Conservation (phyloP, 1,140 invertebrate species). For the Temnothorax longispinosus region DNA sequence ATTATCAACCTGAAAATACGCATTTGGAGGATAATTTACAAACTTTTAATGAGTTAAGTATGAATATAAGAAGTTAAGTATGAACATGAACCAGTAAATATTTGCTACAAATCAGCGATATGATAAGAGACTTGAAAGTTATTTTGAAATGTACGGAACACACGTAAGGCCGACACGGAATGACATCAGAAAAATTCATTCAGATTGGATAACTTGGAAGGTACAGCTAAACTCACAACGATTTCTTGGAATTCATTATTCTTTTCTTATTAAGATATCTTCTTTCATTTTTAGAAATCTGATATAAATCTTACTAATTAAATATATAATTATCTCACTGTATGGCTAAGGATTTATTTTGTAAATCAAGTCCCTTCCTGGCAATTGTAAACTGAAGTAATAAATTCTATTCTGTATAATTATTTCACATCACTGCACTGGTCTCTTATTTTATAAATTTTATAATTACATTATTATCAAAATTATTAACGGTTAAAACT, state of each 20-base stretch:
- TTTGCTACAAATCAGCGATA: not conserved
- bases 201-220: not conserved
- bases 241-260: not conserved
- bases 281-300: not conserved
- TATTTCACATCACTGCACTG: not conserved
- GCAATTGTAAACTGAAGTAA: too few species aligned
- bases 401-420: not conserved
- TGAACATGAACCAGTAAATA: constrained; percentile 11
- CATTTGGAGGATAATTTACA: not conserved
- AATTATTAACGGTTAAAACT: constrained; percentile 17
- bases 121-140: constrained; percentile 1
- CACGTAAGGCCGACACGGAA: not conserved
- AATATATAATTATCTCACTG: constrained; percentile 7
- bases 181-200: constrained; percentile 26
- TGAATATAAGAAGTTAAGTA: not conserved
- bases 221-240: not conserved
- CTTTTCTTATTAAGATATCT: not conserved
- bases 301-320: constrained; percentile 3
- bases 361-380: too few species aligned
- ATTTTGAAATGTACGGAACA: not conserved
- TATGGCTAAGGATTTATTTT: too few species aligned
- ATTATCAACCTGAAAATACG: not conserved
- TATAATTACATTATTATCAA: constrained; percentile 5
- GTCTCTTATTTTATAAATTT: constrained; percentile 2
- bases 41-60: not conserved